Percentiles rank a stretch among this genome's conserved stretches.
Conservation (phyloP, 2,888 invertebrate species). For the Chorisops tibialis region DNA sequence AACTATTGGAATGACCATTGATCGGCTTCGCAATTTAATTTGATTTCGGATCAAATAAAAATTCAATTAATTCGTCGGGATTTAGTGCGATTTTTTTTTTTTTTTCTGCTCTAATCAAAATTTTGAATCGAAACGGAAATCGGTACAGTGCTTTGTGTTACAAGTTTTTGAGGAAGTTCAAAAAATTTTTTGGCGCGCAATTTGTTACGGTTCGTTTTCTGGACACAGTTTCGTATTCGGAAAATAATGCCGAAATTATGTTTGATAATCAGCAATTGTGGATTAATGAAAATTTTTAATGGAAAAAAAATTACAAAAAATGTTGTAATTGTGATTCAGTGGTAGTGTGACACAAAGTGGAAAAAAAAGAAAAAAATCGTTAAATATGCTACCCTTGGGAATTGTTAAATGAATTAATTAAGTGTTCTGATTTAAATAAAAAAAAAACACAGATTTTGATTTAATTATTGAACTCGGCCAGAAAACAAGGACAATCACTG, state of each 20-base stretch:
- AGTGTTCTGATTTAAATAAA: conserved; percentile 34
- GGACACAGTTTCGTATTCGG: too few species aligned
- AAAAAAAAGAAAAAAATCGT: too few species aligned
- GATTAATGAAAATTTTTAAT: too few species aligned
- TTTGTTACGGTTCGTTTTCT: not conserved
- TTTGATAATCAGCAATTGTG: too few species aligned
- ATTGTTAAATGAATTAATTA: conserved; percentile 13
- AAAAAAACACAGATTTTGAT: conserved; percentile 13
- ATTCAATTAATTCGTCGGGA: not conserved
- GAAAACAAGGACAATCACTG: too few species aligned
- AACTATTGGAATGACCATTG: too few species aligned
- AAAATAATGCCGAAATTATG: too few species aligned
- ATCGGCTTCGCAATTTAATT: not conserved
- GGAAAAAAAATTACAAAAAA: too few species aligned
- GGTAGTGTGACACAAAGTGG: conserved; percentile 14
- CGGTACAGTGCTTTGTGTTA: conserved; percentile 3
- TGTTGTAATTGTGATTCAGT: not conserved
- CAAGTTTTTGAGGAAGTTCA: not conserved
- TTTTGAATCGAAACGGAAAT: not conserved
- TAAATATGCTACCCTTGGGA: not conserved
- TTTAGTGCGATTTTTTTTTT: not conserved
- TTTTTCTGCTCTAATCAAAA: not conserved
- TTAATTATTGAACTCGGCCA: too few species aligned
- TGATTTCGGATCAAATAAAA: not conserved
- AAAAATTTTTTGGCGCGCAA: conserved; percentile 29